Evolutionary conservation across 2,113 vertebrate species (phyloP).

Genomic region (Cygnus buccinator): DNA sequence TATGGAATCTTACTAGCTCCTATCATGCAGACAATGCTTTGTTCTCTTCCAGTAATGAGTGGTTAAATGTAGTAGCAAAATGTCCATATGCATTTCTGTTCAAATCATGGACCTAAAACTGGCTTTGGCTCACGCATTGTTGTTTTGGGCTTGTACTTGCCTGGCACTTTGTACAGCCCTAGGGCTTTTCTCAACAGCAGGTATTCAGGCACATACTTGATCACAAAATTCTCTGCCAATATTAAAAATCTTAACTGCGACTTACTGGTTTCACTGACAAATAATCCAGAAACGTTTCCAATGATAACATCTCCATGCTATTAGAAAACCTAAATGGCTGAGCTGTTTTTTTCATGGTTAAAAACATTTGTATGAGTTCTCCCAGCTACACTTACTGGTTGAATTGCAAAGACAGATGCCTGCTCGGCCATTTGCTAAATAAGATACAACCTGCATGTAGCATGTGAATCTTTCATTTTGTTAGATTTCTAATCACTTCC

Average conservation of each 20-base stretch:
- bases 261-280: background rate
- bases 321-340: background rate
- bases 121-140: background rate
- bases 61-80: too few species aligned
- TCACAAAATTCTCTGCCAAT: background rate
- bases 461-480: background rate
- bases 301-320: rapidly evolving
- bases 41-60: background rate
- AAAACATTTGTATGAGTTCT: background rate
- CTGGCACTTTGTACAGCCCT: background rate
- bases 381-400: background rate
- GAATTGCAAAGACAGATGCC: background rate
- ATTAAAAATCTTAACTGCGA: background rate
- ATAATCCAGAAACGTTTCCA: background rate
- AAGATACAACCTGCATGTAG: background rate
- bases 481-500: background rate
- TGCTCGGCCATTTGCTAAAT: background rate
- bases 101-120: background rate
- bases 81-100: background rate
- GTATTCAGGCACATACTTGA: background rate
- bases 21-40: background rate
- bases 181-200: background rate
- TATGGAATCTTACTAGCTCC: background rate
- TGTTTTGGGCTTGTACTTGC: background rate
- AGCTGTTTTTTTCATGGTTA: background rate